phyloP scores from a whole-genome alignment of 2,113 vertebrate species.

The Salvelinus fontinalis region DNA sequence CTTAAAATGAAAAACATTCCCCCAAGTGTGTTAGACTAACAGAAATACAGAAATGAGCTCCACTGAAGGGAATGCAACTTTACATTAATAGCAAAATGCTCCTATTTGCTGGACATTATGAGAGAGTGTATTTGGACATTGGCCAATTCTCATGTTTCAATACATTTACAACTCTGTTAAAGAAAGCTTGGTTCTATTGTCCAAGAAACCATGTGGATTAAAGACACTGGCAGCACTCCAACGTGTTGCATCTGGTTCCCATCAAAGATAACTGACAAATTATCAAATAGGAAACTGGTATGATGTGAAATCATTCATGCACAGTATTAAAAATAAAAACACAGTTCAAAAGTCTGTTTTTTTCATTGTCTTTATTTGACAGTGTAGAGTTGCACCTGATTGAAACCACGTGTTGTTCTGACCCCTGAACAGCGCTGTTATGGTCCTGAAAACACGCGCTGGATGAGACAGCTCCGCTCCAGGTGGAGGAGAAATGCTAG shows the following conservation, averaged over 20 bases:
- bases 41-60: no score
- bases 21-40: background rate
- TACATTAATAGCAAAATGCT: constrained; percentile 2
- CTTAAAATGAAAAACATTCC: background rate
- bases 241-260: constrained; percentile 45
- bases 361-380: constrained; percentile 15
- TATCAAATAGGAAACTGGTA: background rate
- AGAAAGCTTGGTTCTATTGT: constrained; percentile 9
- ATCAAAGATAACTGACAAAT: constrained; percentile 40
- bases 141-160: background rate
- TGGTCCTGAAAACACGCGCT: no score
- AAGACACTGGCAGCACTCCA: constrained; percentile 1
- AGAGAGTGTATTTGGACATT: constrained; percentile 10
- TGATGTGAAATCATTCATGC: constrained; percentile 6
- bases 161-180: constrained; percentile 9
- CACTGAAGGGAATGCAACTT: background rate
- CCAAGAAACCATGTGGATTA: constrained; percentile 2
- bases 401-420: background rate
- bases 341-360: background rate
- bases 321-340: constrained; percentile 22
- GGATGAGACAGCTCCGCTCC: constrained; percentile 10
- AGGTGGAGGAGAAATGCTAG: constrained; percentile 21
- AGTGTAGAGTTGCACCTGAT: constrained; percentile 33
- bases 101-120: constrained; percentile 26
- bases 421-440: no score